Percentiles rank a stretch among this genome's conserved stretches.
These are phyloP conservation scores for Polydrusus pterygomalis DNA, from an alignment of 2,888 invertebrate species.

Conservation along the genomic window DNA sequence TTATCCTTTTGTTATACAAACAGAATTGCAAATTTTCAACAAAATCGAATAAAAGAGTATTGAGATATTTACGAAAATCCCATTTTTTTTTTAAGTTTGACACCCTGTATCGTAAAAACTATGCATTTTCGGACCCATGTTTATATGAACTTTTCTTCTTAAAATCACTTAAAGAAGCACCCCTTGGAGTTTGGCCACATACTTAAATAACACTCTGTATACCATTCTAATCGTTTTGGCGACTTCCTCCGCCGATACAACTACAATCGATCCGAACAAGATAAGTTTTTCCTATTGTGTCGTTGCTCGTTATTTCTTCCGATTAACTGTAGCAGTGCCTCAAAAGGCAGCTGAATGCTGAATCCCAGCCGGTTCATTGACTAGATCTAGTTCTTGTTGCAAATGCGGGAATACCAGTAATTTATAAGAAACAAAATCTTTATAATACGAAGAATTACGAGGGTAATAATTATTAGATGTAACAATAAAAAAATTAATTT, in stretches of 20 bases:
- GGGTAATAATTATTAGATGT: constrained; percentile 9
- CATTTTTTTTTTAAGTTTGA: too few relatives aligned
- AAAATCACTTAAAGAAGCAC: too few relatives aligned
- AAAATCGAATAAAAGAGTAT: too few relatives aligned
- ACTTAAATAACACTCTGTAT: too few relatives aligned
- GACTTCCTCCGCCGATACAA: constrained; percentile 54
- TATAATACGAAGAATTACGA: constrained; percentile 24
- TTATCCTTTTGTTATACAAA: too few relatives aligned
- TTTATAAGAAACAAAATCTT: constrained; percentile 65
- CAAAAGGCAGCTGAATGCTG: constrained; percentile 66
- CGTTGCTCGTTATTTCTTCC: constrained; percentile 67
- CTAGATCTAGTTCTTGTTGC: constrained; percentile 67
- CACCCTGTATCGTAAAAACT: too few relatives aligned
- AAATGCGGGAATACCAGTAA: constrained; percentile 68
- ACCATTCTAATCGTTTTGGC: constrained; percentile 17
- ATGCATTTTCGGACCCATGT: too few relatives aligned
- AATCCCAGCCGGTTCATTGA: constrained; percentile 66
- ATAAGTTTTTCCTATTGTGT: constrained; percentile 64
- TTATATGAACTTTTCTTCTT: too few relatives aligned
- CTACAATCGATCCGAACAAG: constrained; percentile 61
- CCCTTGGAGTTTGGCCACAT: too few relatives aligned
- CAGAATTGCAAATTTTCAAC: too few relatives aligned
- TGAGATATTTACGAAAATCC: too few relatives aligned
- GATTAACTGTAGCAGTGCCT: constrained; percentile 67
- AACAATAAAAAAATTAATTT: too few relatives aligned